These are phyloP conservation scores for Phylloscopus collybita DNA, from an alignment of 2,797 vertebrate genomes.

Conservation along the genomic window DNA sequence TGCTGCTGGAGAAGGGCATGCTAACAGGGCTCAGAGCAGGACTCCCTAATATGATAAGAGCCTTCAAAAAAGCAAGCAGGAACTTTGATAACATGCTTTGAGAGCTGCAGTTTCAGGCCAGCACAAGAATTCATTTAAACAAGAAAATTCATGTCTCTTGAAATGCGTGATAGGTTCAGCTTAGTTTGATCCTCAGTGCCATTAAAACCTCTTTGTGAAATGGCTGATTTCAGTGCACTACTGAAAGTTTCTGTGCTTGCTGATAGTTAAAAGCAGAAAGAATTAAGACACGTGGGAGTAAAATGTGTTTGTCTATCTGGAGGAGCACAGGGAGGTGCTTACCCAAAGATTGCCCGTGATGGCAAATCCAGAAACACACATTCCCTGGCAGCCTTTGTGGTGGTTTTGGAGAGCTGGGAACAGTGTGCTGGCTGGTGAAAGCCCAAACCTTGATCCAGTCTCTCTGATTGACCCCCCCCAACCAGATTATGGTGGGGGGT, in stretches of 20 bases:
- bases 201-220: neutral
- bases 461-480: neutral
- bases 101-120: neutral
- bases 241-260: neutral
- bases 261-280: neutral
- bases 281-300: rapidly evolving
- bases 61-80: neutral
- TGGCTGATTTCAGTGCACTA: neutral
- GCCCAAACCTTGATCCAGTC: neutral
- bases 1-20: neutral
- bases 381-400: neutral
- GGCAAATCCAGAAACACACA: neutral
- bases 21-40: neutral
- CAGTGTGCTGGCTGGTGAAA: neutral
- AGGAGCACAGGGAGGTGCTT: neutral
- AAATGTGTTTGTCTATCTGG: neutral
- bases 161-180: neutral
- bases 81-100: rapidly evolving
- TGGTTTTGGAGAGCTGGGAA: neutral
- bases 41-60: rapidly evolving
- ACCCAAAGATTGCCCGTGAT: neutral
- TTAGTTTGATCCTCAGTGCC: neutral
- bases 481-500: neutral
- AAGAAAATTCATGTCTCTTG: neutral
- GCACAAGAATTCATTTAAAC: neutral